phyloP scores from a whole-genome alignment of 2,888 invertebrate genomes.

The Campaea margaritaria region DNA sequence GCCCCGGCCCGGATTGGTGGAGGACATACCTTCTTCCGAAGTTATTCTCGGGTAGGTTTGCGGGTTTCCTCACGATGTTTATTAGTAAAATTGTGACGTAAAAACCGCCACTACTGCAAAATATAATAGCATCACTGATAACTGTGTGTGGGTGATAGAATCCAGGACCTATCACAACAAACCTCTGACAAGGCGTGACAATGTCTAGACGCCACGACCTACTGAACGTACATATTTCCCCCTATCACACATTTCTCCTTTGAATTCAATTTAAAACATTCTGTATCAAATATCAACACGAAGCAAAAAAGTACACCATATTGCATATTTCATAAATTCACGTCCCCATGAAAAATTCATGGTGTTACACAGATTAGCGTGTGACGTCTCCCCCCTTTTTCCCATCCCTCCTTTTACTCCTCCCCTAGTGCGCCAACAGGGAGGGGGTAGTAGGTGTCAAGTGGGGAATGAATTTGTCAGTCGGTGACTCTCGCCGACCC shows the following conservation, averaged over 20 bases:
- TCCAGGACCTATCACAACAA: background rate
- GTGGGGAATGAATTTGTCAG: conserved; percentile 77
- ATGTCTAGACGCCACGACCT: conserved; percentile 1
- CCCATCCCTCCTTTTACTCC: too few relatives aligned
- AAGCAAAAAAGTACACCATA: conserved; percentile 39
- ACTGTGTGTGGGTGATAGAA: background rate
- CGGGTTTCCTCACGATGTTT: too few relatives aligned
- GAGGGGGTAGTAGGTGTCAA: conserved; percentile 59
- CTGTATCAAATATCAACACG: conserved; percentile 9
- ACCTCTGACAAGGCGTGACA: background rate
- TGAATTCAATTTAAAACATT: conserved; percentile 14
- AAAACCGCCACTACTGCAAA: too few relatives aligned
- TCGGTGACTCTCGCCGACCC: conserved; percentile 66
- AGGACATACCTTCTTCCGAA: too few relatives aligned
- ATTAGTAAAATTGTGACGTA: too few relatives aligned
- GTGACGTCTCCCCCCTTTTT: conserved; percentile 38
- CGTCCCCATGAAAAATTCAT: conserved; percentile 52
- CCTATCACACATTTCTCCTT: background rate
- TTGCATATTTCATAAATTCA: conserved; percentile 32
- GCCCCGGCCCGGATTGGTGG: too few relatives aligned
- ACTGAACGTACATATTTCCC: background rate
- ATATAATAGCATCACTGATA: too few relatives aligned
- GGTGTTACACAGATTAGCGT: conserved; percentile 53
- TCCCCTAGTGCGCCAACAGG: conserved; percentile 24
- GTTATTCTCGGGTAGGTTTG: too few relatives aligned